Base-by-base conservation (phyloP, 2,888 invertebrate species). In the Sminthurides aquaticus region DNA sequence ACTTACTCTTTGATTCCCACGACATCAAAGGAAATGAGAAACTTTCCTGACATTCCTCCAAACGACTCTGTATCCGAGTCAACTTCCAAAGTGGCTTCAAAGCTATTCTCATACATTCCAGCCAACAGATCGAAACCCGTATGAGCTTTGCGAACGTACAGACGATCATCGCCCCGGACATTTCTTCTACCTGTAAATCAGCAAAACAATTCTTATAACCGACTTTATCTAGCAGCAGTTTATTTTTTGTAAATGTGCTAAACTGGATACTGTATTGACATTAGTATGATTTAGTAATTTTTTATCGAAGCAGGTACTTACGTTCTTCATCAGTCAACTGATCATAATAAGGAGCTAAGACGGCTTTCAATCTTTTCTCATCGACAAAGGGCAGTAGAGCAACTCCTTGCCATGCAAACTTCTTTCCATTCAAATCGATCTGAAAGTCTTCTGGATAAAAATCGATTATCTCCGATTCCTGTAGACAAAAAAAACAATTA, bases 401-500 rank as follows among this genome's bases (percentile, higher is more conserved):
- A 1, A 99, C 99, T 55, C 99, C 98, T 81, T 98, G 97, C 99
- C 99, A 99, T 58, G 98, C 98, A 81, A 91, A 98, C 80, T 96
- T 98, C 81, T 99, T 99, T 34, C 99, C 99, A 81, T 99, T 99
- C 71, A 99, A 81, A 81, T 99, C 97, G 68, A 98, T 95, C 80
- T 90, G 90, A 80, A 99, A 99, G 79, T 99, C 94, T 77, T 86
- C 88, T 0, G 99, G 99, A 81, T 99, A 99, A 82, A 99, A 98
- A 80, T 99, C 99, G 75, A 99, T 96, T 66, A 99, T 98, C 0
- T 90, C 81, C 0, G 98, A 98, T 74, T 88, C 87, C 86, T 90
- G 79, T n/a, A 49, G 5, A 22, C 22, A 43, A 64, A 49, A 22
- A 48, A 48, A 29, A n/a, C n/a, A n/a, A n/a, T n/a, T n/a, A n/a